Evolutionary conservation across 2,113 vertebrate species (phyloP).

Genomic region (Otus sunia): DNA sequence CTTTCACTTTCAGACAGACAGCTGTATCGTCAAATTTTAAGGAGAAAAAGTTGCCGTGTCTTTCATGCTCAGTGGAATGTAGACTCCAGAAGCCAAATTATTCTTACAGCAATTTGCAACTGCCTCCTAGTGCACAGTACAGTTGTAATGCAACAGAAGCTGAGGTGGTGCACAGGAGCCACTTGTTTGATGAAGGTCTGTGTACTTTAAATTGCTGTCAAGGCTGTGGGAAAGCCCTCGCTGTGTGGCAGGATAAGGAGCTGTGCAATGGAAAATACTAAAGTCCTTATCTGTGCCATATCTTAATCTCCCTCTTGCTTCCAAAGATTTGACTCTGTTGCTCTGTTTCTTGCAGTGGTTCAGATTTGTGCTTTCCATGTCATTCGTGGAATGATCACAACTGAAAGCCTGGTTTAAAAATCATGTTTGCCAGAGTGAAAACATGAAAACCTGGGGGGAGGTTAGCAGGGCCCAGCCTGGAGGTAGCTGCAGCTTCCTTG

Average conservation of each 20-base stretch:
- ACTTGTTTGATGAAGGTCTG: background rate
- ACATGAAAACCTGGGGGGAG: fast-evolving
- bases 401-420: background rate
- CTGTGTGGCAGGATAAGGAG: background rate
- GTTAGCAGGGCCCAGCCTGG: background rate
- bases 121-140: background rate
- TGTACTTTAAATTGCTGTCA: background rate
- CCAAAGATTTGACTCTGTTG: background rate
- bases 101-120: background rate
- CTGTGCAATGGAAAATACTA: background rate
- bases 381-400: background rate
- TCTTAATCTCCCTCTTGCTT: background rate
- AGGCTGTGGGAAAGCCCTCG: constrained; percentile 25
- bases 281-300: background rate
- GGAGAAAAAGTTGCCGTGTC: background rate
- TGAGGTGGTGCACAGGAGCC: background rate
- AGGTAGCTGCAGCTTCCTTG: background rate
- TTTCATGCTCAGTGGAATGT: background rate
- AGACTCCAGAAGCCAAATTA: background rate
- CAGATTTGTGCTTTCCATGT: background rate
- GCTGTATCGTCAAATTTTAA: background rate
- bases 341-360: background rate
- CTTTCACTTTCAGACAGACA: background rate
- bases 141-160: background rate
- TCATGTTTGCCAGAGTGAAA: background rate